Conservation (phyloP, 2,797 vertebrate genomes). For the Alectoris magna region DNA sequence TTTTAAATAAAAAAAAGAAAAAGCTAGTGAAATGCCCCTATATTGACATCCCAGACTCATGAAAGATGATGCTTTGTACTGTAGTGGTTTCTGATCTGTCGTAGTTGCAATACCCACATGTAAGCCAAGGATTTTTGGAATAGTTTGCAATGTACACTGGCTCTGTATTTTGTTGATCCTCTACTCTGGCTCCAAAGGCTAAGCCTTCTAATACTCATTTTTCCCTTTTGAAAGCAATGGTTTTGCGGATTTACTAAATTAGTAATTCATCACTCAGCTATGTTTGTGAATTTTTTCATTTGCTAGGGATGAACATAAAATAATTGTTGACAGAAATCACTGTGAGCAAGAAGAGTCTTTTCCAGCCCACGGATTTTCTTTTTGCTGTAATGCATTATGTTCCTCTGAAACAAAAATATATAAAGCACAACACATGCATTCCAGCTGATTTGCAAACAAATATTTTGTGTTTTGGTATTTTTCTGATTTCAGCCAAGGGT, state of each 20-base stretch:
- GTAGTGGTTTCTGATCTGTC: conserved; percentile 32
- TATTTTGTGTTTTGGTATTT: conserved; percentile 33
- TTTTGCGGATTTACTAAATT: conserved; percentile 73
- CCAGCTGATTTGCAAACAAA: conserved; percentile 46
- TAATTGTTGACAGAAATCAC: conserved; percentile 60
- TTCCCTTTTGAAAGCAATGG: conserved; percentile 49
- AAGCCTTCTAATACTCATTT: conserved; percentile 62
- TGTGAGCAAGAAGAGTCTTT: conserved; percentile 45
- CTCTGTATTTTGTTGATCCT: conserved; percentile 61
- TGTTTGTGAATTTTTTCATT: conserved; percentile 67
- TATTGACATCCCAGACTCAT: background rate
- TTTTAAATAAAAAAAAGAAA: background rate
- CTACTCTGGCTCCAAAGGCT: conserved; percentile 63
- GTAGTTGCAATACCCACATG: background rate
- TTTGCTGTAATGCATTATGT: background rate
- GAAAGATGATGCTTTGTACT: conserved; percentile 37
- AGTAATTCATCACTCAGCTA: conserved; percentile 62
- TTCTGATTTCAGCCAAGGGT: conserved; percentile 39
- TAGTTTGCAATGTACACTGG: conserved; percentile 54
- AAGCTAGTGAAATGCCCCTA: background rate
- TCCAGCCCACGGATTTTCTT: conserved; percentile 18
- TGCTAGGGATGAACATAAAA: conserved; percentile 51
- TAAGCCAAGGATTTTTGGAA: conserved; percentile 62
- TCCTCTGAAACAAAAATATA: background rate
- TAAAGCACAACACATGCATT: conserved; percentile 14